Evolutionary conservation across 2,888 invertebrate genomes (phyloP), one percentile per base, ranked within the genome.

Genomic region (Abrostola tripartita): DNA sequence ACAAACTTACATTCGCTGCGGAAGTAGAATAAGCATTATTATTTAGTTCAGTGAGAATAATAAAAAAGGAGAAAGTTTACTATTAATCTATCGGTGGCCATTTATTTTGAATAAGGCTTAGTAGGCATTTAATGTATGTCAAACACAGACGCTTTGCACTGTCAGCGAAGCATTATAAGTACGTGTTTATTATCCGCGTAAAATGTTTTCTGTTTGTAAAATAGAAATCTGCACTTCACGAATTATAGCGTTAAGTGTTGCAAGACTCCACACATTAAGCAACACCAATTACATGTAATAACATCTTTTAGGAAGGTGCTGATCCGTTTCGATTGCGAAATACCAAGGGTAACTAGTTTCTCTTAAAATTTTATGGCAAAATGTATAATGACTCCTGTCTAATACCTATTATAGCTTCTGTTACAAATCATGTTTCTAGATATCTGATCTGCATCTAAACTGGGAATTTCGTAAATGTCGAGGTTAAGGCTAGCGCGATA

Each of bases 401-500:
- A 24, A 4, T 24, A 24, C 24, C 4, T 24, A 24, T 24, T 24
- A 24, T 24, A 24, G 24, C 24, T 24, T 24, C 24, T 24, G 4
- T 24, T 24, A 24, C 24, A 24, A 24, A 24, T 24, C 24, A 24
- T 4, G 24, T 24, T 24, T 24, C 24, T 24, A 24, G 24, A 24
- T 24, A 24, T 24, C 24, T 1, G 24, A 24, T 2, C 24, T 24
- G 24, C 24, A 11, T 52, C 12, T 44, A 52, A 35, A 61, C 12
- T 9, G 14, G 37, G 37, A 52, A 49, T 56, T 62, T 56, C 47
- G 54, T 59, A 58, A 76, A 69, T 59, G 55, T 63, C 12, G 67
- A 72, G 72, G 65, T 74, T 53, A 70, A 68, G 64, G 65, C 56
- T 61, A 12, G 0, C 7, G 14, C 50, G 60, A 66, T 69, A 66